These are phyloP conservation scores for Planiliza haematocheilus DNA, from an alignment of 2,113 vertebrate genomes.

Conservation along the genomic window DNA sequence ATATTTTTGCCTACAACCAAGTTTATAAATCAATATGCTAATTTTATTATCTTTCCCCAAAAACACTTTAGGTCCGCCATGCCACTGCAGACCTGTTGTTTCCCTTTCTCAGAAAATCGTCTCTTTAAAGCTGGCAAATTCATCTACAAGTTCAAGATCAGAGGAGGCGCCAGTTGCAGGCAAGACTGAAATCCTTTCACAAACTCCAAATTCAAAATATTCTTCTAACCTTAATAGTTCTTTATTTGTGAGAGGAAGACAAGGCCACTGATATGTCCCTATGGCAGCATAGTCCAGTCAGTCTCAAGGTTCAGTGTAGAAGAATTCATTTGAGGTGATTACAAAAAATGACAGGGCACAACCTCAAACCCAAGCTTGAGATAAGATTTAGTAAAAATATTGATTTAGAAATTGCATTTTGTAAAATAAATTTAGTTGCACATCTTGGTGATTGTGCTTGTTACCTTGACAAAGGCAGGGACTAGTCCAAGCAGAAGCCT, in stretches of 20 bases:
- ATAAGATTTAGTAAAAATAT: not conserved
- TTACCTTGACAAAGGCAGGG: too few species aligned
- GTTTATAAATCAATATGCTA: not conserved
- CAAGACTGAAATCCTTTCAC: slow-evolving; percentile 49
- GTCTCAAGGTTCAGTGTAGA: too few species aligned
- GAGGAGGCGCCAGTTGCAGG: slow-evolving; percentile 84
- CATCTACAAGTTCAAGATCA: slow-evolving; percentile 91
- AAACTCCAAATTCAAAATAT: not conserved
- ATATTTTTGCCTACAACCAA: not conserved
- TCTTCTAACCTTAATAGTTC: too few species aligned
- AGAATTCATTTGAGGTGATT: too few species aligned
- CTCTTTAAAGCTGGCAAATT: slow-evolving; percentile 84
- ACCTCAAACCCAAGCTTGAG: not conserved
- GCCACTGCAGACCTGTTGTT: slow-evolving; percentile 85
- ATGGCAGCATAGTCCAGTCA: too few species aligned
- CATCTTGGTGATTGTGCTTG: too few species aligned
- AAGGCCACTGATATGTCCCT: too few species aligned
- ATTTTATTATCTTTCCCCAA: not conserved
- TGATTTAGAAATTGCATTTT: not conserved
- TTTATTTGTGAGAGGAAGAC: too few species aligned
- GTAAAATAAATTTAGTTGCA: not conserved
- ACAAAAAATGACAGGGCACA: not conserved
- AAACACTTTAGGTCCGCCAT: slow-evolving; percentile 70
- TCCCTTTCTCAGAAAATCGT: slow-evolving; percentile 86
- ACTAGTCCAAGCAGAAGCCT: too few species aligned